Conservation (phyloP, 1,140 invertebrate species). For the Tyrophagus putrescentiae region DNA sequence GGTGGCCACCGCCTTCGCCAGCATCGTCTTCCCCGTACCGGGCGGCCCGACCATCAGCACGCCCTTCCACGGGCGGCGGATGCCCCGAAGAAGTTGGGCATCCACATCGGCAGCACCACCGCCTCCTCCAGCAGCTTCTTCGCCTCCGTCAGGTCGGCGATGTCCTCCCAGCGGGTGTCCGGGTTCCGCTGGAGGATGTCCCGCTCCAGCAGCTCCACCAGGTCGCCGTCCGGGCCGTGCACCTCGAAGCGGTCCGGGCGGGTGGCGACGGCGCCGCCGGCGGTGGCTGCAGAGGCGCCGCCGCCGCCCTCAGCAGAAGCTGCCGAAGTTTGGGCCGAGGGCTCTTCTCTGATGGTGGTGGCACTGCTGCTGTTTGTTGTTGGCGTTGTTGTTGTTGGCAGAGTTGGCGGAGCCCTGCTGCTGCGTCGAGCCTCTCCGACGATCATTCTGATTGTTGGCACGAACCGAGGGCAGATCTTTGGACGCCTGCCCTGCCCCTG, state of each 20-base stretch:
- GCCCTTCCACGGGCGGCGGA: slow-evolving; percentile 78
- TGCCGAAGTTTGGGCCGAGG: too few relatives aligned
- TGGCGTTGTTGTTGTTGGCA: not conserved
- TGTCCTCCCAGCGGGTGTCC: slow-evolving; percentile 92
- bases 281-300: slow-evolving; percentile 12
- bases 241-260: slow-evolving; percentile 67
- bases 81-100: slow-evolving; percentile 96
- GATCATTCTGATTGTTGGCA: too few relatives aligned
- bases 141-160: slow-evolving; percentile 86
- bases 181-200: slow-evolving; percentile 97
- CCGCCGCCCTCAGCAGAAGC: slow-evolving; percentile 27
- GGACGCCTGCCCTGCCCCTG: not conserved
- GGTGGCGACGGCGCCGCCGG: not conserved
- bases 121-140: slow-evolving; percentile 91
- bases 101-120: slow-evolving; percentile 90
- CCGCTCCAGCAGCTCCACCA: slow-evolving; percentile 86
- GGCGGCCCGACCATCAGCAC: slow-evolving; percentile 93
- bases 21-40: slow-evolving; percentile 96
- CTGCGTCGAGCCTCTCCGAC: not conserved
- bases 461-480: too few relatives aligned
- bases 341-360: too few relatives aligned
- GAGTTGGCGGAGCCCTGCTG: not conserved
- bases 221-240: slow-evolving; percentile 69
- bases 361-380: not conserved
- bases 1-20: slow-evolving; percentile 97